A percentile compares a stretch with the other conserved stretches of the same genome.
Conservation (phyloP, 2,797 vertebrate genomes). For the Onychomys torridus region DNA sequence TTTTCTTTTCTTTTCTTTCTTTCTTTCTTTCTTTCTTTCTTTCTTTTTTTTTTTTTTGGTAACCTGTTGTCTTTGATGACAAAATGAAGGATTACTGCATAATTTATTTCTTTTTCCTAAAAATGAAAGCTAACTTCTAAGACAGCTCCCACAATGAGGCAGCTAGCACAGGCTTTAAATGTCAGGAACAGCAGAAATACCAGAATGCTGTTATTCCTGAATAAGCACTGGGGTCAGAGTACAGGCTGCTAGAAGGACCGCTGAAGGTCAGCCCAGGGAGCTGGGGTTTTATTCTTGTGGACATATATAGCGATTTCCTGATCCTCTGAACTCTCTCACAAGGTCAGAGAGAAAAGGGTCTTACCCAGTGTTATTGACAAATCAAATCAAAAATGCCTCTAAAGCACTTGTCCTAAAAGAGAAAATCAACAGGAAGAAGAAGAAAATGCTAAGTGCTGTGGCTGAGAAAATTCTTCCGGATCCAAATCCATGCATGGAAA, state of each 20-base stretch:
- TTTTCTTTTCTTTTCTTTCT: background rate
- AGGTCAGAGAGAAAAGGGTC: background rate
- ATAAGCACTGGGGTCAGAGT: slow-evolving; percentile 37
- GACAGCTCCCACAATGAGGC: slow-evolving; percentile 40
- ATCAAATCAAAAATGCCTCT: slow-evolving; percentile 16
- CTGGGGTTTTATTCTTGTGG: background rate
- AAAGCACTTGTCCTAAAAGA: background rate
- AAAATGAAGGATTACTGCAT: slow-evolving; percentile 66
- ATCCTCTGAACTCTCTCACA: slow-evolving; percentile 55
- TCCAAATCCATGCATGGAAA: slow-evolving; percentile 42
- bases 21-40: too few species aligned
- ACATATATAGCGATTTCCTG: slow-evolving; percentile 27
- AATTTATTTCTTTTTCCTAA: slow-evolving; percentile 27
- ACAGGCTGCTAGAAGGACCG: background rate
- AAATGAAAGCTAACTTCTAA: slow-evolving; percentile 59
- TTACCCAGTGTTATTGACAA: slow-evolving; percentile 52
- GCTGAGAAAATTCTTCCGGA: slow-evolving; percentile 25
- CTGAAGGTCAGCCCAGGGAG: background rate
- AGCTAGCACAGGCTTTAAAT: slow-evolving; percentile 50
- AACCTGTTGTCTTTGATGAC: slow-evolving; percentile 69
- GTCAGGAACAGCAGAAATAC: slow-evolving; percentile 51
- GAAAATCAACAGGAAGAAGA: slow-evolving; percentile 68
- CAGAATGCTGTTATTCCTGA: slow-evolving; percentile 50
- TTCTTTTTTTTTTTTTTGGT: background rate
- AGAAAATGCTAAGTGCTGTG: slow-evolving; percentile 43